Conservation (phyloP, 2,113 vertebrate genomes). For the Takifugu flavidus region DNA sequence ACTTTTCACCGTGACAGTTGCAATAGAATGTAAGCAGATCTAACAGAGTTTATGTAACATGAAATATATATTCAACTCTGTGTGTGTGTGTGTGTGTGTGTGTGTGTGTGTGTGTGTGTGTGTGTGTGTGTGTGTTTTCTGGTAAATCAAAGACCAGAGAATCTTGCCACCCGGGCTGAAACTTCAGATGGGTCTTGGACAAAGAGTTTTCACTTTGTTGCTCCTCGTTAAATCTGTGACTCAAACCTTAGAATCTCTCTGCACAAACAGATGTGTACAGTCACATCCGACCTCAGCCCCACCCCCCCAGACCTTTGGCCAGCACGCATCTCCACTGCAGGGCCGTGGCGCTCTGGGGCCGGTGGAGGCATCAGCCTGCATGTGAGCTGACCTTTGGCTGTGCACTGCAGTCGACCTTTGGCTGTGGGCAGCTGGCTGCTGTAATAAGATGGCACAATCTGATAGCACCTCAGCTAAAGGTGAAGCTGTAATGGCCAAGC, state of each 20-base stretch:
- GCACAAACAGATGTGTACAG: not conserved
- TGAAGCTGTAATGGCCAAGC: constrained; percentile 58
- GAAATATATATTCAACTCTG: no score
- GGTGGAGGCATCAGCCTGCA: constrained; percentile 27
- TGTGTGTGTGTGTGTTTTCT: constrained; percentile 37
- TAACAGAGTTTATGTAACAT: not conserved
- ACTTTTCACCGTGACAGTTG: not conserved
- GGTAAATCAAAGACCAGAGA: constrained; percentile 92
- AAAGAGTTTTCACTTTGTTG: constrained; percentile 80
- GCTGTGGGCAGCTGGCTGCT: constrained; percentile 68
- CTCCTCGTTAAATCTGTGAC: constrained; percentile 40
- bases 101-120: not conserved
- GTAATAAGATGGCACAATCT: constrained; percentile 73
- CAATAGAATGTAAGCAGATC: constrained; percentile 1
- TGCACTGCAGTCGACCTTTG: constrained; percentile 8
- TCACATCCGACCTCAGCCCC: constrained; percentile 20
- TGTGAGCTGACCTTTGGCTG: constrained; percentile 67
- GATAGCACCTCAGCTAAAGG: constrained; percentile 72
- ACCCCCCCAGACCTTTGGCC: not conserved
- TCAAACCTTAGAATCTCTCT: constrained; percentile 17
- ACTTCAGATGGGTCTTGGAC: constrained; percentile 96
- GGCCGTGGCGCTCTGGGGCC: not conserved
- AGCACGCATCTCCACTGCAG: not conserved
- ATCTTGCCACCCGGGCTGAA: constrained; percentile 95
- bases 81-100: no score